Percentiles rank a stretch among this genome's conserved stretches.
Evolutionary conservation across 2,797 vertebrate genomes (phyloP).

Genomic region (Falco novaeseelandiae): DNA sequence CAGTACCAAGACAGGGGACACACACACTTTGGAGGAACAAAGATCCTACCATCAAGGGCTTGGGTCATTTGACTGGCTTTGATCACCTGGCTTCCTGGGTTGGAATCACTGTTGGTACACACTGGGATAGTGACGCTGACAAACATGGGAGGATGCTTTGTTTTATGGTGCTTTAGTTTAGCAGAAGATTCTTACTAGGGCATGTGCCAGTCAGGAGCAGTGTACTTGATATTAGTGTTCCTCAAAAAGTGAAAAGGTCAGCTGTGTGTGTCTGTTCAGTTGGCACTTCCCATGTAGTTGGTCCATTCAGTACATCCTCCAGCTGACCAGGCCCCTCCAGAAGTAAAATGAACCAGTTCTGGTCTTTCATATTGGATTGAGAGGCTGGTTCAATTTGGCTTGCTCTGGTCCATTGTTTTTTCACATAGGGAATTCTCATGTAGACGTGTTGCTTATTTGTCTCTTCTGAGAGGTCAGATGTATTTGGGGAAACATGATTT

Average conservation of each 20-base stretch:
- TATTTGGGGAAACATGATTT: background rate
- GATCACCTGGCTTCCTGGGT: background rate
- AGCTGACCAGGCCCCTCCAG: background rate
- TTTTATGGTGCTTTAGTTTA: background rate
- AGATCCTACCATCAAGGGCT: background rate
- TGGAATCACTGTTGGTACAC: background rate
- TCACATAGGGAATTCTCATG: background rate
- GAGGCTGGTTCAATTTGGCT: background rate
- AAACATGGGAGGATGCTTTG: background rate
- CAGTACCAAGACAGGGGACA: background rate
- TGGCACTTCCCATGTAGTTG: background rate
- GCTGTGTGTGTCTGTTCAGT: background rate
- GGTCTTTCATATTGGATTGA: background rate
- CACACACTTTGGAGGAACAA: background rate
- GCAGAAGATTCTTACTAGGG: background rate
- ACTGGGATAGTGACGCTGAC: fast-evolving
- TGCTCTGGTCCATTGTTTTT: background rate
- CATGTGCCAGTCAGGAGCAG: background rate
- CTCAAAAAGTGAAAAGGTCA: background rate
- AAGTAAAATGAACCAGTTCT: background rate
- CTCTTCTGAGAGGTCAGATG: background rate
- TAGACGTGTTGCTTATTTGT: background rate
- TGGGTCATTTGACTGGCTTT: background rate
- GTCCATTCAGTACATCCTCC: background rate
- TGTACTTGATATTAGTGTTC: background rate